phyloP scores from a whole-genome alignment of 2,888 invertebrate genomes.

The Lasiommata megera region DNA sequence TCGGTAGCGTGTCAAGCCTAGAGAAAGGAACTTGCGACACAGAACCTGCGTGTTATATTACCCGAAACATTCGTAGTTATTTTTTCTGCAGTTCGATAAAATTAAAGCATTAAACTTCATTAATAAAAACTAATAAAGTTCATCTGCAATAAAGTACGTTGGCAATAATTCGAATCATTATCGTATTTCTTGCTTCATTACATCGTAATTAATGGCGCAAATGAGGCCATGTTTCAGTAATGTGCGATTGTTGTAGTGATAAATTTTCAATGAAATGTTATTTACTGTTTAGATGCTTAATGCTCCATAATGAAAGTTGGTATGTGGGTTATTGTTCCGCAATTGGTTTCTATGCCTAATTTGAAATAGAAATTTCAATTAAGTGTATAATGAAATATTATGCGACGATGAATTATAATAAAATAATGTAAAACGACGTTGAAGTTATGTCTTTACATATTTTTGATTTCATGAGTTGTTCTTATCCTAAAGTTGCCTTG shows the following conservation, averaged over 20 bases:
- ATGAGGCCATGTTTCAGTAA: slow-evolving; percentile 34
- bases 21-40: too few relatives aligned
- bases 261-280: slow-evolving; percentile 19
- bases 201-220: slow-evolving; percentile 53
- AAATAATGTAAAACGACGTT: too few relatives aligned
- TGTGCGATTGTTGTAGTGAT: slow-evolving; percentile 21
- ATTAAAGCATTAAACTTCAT: neutral
- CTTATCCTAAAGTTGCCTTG: too few relatives aligned
- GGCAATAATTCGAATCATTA: slow-evolving; percentile 70
- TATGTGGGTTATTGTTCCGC: neutral
- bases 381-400: neutral
- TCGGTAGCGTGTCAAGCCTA: too few relatives aligned
- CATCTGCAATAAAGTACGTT: slow-evolving; percentile 34
- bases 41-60: too few relatives aligned
- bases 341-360: neutral
- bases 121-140: neutral
- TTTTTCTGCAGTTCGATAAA: too few relatives aligned
- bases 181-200: slow-evolving; percentile 59
- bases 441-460: too few relatives aligned
- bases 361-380: neutral
- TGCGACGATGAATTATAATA: too few relatives aligned
- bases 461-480: too few relatives aligned
- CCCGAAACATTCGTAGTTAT: too few relatives aligned
- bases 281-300: slow-evolving; percentile 33
- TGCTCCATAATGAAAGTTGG: neutral